phyloP scores from a whole-genome alignment of 2,888 invertebrate genomes.

The Morpho deidamia region DNA sequence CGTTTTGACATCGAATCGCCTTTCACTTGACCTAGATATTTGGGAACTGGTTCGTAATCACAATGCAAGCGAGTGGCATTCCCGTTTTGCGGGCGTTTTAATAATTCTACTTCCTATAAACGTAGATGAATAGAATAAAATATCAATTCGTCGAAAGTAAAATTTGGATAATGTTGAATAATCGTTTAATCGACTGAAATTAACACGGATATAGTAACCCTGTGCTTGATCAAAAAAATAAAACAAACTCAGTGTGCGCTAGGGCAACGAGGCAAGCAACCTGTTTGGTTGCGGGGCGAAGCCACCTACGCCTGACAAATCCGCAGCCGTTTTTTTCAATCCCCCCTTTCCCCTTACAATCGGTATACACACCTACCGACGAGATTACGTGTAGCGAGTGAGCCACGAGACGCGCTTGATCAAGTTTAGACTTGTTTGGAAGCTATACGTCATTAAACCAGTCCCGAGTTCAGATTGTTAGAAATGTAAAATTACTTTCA shows the following conservation, averaged over 20 bases:
- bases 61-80: conserved; percentile 50
- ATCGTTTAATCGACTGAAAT: conserved; percentile 11
- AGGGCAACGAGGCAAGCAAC: conserved; percentile 56
- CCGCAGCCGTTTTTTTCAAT: conserved; percentile 55
- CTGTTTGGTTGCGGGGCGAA: conserved; percentile 63
- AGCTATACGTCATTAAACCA: conserved; percentile 29
- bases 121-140: conserved; percentile 18
- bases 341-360: conserved; percentile 26
- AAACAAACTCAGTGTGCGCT: conserved; percentile 54
- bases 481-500: conserved; percentile 25
- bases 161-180: too few relatives aligned
- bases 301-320: conserved; percentile 71
- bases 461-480: conserved; percentile 25
- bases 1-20: conserved; percentile 65
- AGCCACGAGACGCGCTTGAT: conserved; percentile 41
- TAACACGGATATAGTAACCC: conserved; percentile 45
- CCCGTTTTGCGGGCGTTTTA: conserved; percentile 28
- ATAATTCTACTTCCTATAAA: conserved; percentile 36
- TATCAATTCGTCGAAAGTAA: background rate
- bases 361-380: conserved; percentile 25
- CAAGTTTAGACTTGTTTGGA: conserved; percentile 60
- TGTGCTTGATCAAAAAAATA: conserved; percentile 55
- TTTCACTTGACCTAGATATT: conserved; percentile 77
- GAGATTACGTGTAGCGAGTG: conserved; percentile 26
- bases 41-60: conserved; percentile 70